Base-by-base conservation (phyloP, 2,797 vertebrate genomes). In the Cyprinodon diabolis region DNA sequence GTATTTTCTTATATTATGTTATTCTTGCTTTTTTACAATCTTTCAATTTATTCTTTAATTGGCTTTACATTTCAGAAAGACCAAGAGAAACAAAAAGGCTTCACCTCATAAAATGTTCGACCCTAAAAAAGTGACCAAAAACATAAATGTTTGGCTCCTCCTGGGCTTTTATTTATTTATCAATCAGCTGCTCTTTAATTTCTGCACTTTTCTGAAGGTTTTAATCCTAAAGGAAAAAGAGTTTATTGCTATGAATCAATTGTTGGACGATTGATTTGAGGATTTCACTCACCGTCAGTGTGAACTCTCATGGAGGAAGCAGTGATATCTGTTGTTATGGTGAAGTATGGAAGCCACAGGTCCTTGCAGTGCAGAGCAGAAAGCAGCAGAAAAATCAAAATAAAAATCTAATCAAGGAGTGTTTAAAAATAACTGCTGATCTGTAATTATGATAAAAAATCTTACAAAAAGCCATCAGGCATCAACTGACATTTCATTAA, bases 331-430 rank as follows among this genome's bases (percentile, higher is more conserved):
- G 97, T 98, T 19, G 97, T 98, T 79, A 99, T 95, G 71, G 96
- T 95, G 80, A 98, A 98, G 86, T 97, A 98, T 0, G 97, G 96
- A 81, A 98, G 93, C 97, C 97, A 98, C 76, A 98, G 94, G 86
- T 99, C 97, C 97, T 99, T 80, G 35, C 7, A 67, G 17, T n/a
- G 43, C 10, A 82, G 6, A 51, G 6, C 21, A 43, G 9, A 68
- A 15, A 62, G 23, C 47, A 60, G 56, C 4, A 71, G 35, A 2
- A 43, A 11, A 21, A 23, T 21, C 6, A 45, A n/a, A 5, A 65
- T 11, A 23, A 23, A 63, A 43, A 1, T 43, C 60, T 1, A 11
- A 55, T 25, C 14, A 65, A 30, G 7, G 2, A 0, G 37, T 11
- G 57, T 35, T 58, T 62, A 3, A 21, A 3, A 62, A 62, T 1